Percentiles rank a stretch among this genome's conserved stretches.
phyloP scores from a whole-genome alignment of 2,797 vertebrate genomes.

The Platalea minor region DNA sequence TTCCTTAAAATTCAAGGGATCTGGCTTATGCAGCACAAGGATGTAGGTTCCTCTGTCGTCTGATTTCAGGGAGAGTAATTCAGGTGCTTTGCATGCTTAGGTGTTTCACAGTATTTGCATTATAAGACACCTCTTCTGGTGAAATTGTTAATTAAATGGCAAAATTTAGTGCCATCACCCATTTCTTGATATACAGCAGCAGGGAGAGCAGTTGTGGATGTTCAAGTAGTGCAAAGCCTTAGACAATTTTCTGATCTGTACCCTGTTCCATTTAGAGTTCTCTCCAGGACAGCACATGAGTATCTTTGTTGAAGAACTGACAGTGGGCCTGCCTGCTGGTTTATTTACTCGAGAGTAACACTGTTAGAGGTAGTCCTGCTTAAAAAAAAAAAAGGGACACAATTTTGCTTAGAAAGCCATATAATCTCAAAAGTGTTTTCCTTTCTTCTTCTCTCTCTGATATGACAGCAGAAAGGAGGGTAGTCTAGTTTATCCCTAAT shows the following conservation, averaged over 20 bases:
- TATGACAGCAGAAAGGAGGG: not conserved
- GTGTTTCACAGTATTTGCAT: not conserved
- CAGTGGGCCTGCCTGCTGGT: not conserved
- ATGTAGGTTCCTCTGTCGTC: not conserved
- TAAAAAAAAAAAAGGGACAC: not conserved
- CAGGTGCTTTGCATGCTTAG: not conserved
- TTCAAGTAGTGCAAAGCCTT: not conserved
- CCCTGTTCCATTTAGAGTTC: not conserved
- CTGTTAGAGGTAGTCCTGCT: not conserved
- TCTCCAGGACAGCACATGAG: not conserved
- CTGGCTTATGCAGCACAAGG: not conserved
- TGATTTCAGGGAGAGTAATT: not conserved
- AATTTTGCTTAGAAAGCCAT: not conserved
- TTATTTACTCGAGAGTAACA: not conserved
- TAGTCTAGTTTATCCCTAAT: conserved; percentile 30
- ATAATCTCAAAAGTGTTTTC: not conserved
- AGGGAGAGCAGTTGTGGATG: not conserved
- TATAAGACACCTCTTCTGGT: not conserved
- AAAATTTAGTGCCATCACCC: not conserved
- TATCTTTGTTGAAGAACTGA: not conserved
- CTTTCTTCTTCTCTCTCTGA: not conserved
- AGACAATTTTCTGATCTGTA: not conserved
- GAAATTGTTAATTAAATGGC: not conserved
- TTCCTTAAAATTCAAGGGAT: not conserved
- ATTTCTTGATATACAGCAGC: not conserved